Conservation (phyloP, 2,888 invertebrate species). For the Volucella inflata region DNA sequence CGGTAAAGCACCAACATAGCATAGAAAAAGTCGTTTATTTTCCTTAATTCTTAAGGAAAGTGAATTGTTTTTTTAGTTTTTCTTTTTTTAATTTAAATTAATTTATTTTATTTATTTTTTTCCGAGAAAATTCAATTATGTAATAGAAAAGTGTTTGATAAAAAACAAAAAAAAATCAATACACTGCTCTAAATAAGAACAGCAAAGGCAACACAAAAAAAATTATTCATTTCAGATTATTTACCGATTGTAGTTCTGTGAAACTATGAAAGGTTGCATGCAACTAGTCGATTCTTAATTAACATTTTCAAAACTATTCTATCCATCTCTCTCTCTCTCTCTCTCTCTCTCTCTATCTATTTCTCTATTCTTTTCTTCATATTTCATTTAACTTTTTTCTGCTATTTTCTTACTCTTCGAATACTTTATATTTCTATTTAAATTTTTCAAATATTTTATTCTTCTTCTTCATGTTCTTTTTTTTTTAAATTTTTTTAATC, state of each 20-base stretch:
- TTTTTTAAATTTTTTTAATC: slow-evolving; percentile 57
- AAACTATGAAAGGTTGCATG: slow-evolving; percentile 79
- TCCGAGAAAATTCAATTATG: slow-evolving; percentile 65
- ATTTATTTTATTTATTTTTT: slow-evolving; percentile 82
- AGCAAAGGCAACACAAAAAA: slow-evolving; percentile 48
- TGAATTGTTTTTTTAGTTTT: slow-evolving; percentile 73
- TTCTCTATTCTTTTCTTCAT: slow-evolving; percentile 55
- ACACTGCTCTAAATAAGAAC: slow-evolving; percentile 26
- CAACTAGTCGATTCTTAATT: slow-evolving; percentile 80
- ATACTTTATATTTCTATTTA: slow-evolving; percentile 46
- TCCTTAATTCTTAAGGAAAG: slow-evolving; percentile 18
- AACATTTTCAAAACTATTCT: slow-evolving; percentile 17
- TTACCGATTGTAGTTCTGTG: slow-evolving; percentile 54
- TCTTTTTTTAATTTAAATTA: slow-evolving; percentile 81
- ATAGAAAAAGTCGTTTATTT: slow-evolving; percentile 37
- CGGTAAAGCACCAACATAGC: slow-evolving; percentile 78
- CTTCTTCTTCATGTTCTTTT: slow-evolving; percentile 56
- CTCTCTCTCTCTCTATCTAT: slow-evolving; percentile 38
- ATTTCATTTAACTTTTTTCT: slow-evolving; percentile 27
- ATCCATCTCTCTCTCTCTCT: slow-evolving; percentile 7
- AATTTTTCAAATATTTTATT: slow-evolving; percentile 29
- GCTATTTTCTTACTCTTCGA: slow-evolving; percentile 40
- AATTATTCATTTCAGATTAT: slow-evolving; percentile 56
- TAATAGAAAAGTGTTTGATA: slow-evolving; percentile 28
- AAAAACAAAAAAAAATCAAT: slow-evolving; percentile 3